Percentiles rank a stretch among this genome's conserved stretches.
phyloP scores from a whole-genome alignment of 2,797 vertebrate genomes.

The Lepus townsendii region DNA sequence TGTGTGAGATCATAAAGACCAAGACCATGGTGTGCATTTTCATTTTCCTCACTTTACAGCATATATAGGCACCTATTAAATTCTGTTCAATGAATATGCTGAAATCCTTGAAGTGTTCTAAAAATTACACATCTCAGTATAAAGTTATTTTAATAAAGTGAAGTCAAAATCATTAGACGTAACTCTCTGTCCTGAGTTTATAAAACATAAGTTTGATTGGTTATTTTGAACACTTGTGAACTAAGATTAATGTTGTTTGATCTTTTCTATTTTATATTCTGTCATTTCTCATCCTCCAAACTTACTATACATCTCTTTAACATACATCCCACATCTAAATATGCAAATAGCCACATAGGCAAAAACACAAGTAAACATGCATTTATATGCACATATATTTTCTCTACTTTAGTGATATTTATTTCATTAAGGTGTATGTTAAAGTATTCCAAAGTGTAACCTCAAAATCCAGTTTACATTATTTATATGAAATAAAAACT shows the following conservation, averaged over 20 bases:
- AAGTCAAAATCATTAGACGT: neutral
- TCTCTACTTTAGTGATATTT: neutral
- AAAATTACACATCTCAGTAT: neutral
- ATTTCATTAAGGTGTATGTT: neutral
- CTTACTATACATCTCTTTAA: neutral
- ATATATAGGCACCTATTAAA: neutral
- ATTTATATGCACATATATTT: neutral
- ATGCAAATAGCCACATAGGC: neutral
- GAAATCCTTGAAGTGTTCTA: neutral
- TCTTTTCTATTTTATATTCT: neutral
- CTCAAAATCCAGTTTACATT: neutral
- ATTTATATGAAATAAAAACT: neutral
- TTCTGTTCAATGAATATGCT: neutral
- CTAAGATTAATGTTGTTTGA: neutral
- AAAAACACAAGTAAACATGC: neutral
- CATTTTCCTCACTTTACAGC: neutral
- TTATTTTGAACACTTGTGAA: neutral
- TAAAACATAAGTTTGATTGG: neutral
- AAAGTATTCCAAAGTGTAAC: neutral
- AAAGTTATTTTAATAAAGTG: neutral
- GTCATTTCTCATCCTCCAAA: neutral
- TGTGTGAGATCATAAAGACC: neutral
- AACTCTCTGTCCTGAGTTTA: neutral
- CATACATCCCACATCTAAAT: neutral
- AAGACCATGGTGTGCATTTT: neutral